Evolutionary conservation across 2,113 vertebrate species (phyloP).

Genomic region (Gallinago undulata): DNA sequence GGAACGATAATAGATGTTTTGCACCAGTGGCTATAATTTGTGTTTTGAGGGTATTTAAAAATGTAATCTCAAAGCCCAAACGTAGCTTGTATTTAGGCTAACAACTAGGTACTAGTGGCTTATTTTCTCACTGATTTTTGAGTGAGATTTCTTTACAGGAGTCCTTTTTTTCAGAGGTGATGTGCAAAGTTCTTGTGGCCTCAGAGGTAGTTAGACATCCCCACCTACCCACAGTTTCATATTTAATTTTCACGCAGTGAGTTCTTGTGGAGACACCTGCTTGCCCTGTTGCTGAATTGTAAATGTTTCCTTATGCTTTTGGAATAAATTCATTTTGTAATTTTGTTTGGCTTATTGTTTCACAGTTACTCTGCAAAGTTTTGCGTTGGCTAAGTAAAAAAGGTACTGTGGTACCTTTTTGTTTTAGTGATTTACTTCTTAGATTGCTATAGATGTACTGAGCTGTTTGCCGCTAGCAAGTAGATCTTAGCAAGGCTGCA

Average conservation of each 20-base stretch:
- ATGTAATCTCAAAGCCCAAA: background rate
- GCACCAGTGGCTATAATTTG: background rate
- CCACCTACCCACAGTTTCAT: background rate
- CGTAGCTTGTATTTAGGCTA: background rate
- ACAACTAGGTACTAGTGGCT: background rate
- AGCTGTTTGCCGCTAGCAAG: background rate
- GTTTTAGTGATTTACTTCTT: background rate
- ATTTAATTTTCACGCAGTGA: conserved; percentile 19
- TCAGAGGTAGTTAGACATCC: background rate
- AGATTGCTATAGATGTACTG: background rate
- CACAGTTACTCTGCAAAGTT: conserved; percentile 10
- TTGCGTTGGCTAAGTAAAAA: background rate
- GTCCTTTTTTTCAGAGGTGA: conserved; percentile 20
- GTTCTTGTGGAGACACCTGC: conserved; percentile 69
- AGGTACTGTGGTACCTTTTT: background rate
- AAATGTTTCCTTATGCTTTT: conserved; percentile 76
- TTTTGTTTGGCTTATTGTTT: conserved; percentile 74
- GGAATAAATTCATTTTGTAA: conserved; percentile 83
- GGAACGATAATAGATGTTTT: background rate
- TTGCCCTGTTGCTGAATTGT: conserved; percentile 71
- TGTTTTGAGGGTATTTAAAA: conserved; percentile 9
- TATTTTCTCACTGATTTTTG: background rate
- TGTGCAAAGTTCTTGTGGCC: conserved; percentile 22
- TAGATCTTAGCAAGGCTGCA: background rate
- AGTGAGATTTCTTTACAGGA: background rate